Percentiles rank a stretch among this genome's conserved stretches.
phyloP scores from a whole-genome alignment of 2,888 invertebrate species.

The Mythimna pallens region DNA sequence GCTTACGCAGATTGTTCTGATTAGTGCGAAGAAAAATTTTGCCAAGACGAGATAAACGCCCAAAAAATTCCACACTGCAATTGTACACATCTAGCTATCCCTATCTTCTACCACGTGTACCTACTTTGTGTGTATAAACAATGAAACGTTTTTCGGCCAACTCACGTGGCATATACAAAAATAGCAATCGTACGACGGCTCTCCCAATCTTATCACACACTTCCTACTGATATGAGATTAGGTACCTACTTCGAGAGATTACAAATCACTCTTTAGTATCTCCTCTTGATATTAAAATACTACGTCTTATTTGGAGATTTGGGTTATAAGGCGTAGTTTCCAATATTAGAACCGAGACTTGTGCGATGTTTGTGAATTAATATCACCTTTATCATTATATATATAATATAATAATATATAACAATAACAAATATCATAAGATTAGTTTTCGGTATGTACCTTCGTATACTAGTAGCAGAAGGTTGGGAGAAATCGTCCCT shows the following conservation, averaged over 20 bases:
- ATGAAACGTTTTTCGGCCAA: slow-evolving; percentile 17
- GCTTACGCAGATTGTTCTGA: too few relatives aligned
- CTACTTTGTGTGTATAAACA: slow-evolving; percentile 53
- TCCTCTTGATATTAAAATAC: slow-evolving; percentile 29
- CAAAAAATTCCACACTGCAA: neutral
- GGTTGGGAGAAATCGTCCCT: too few relatives aligned
- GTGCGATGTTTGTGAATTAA: slow-evolving; percentile 14
- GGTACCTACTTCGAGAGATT: slow-evolving; percentile 29
- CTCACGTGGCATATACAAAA: slow-evolving; percentile 31
- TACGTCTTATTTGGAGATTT: slow-evolving; percentile 29
- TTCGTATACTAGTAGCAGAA: too few relatives aligned
- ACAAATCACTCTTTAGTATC: slow-evolving; percentile 22
- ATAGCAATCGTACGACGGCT: slow-evolving; percentile 43
- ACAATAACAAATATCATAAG: neutral
- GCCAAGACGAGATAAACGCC: neutral
- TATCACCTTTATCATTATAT: neutral
- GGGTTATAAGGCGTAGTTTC: slow-evolving; percentile 1
- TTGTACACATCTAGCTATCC: neutral
- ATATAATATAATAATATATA: too few relatives aligned
- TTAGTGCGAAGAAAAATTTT: too few relatives aligned
- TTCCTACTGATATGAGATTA: slow-evolving; percentile 47
- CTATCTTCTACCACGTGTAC: slow-evolving; percentile 30
- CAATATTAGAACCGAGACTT: neutral
- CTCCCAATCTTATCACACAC: slow-evolving; percentile 47
- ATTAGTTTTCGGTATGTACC: neutral